Base-by-base conservation (phyloP, 2,113 vertebrate genomes). In the Eptesicus fuscus region DNA sequence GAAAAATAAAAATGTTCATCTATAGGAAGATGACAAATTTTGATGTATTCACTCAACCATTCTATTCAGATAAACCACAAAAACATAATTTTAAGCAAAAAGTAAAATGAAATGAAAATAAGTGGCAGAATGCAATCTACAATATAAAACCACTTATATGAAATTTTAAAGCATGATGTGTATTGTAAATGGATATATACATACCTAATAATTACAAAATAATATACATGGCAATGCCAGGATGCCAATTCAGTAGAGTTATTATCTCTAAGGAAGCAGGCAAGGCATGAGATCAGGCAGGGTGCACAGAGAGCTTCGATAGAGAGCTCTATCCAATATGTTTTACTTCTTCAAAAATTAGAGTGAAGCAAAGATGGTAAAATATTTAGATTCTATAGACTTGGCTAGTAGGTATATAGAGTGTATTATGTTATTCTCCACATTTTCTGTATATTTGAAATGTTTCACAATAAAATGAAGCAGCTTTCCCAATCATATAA, bases 391-490 rank as follows among this genome's bases (percentile, higher is more conserved):
- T 83, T 73, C 70, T 79, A 47, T 5, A 82, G 14, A 79, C 18
- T 25, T 93, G 6, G 22, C 59, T 77, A 65, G 9, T 59, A 40
- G 9, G 18, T 28, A 70, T 30, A 56, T 80, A 30, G 32, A 47
- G 4, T 74, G 74, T 69, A 74, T 17, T 65, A 23, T 40, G 69
- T 53, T 85, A 83, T 49, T 71, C 51, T 69, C 13, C 37, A 84
- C 5, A 73, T 84, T 84, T 94, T 80, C n/a, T 47, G 44, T 69
- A 85, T 73, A 73, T 94, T 74, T 73, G n/a, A 85, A 95, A 56
- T 93, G 92, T 32, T 70, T 88, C 49, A 88, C 4, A 93, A 93
- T 71, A 47, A 65, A 95, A 94, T 88, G 44, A n/a, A 86, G 25
- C 10, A 78, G 40, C 10, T 88, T 91, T 67, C 17, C 25, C 35